Evolutionary conservation across 2,888 invertebrate species (phyloP), one percentile per base, ranked within the genome.

Genomic region (Sarcophaga carnaria): DNA sequence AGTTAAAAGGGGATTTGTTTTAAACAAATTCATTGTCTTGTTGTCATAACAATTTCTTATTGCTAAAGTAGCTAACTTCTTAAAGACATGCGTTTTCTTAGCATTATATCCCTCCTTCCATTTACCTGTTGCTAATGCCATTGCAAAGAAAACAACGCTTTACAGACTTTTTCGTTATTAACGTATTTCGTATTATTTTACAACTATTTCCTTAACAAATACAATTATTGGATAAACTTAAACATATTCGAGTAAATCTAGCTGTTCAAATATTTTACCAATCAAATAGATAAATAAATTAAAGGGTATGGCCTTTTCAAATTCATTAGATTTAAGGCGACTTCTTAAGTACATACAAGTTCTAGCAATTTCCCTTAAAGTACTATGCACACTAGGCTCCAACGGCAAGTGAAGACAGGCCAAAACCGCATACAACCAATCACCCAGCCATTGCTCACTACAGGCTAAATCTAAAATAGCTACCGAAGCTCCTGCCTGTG

Each of bases 281-380:
- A 93, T 93, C n/a, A 94, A 88, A 27, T 91, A 90, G 47, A 93
- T 91, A 27, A 94, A 89, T 6, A 94, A 89, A 89, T 93, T 93
- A 69, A 91, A 93, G 5, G 93, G 93, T 22, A 90, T 89, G 1
- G 91, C 92, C 22, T 92, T 91, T 37, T 90, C 89, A 6, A 89
- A 60, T 37, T 92, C 91, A 6, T 90, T 83, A 0, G 89, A 88
- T n/a, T 88, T 85, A 10, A 93, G 83, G 83, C 90, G 88, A 63
- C 91, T 92, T 37, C 93, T 90, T 10, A 92, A 81, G 20, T 89
- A 85, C 64, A 93, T 90, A 88, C 92, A 93, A 20, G 90, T 88
- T 69, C 92, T 92, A 0, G 92, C 93, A 64, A 94, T 92, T 20
- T 90, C 90, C 0, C 94, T 90, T 64, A 94, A 83, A 0, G 91